Base-by-base conservation (phyloP, 2,113 vertebrate species). In the Ellobius talpinus region DNA sequence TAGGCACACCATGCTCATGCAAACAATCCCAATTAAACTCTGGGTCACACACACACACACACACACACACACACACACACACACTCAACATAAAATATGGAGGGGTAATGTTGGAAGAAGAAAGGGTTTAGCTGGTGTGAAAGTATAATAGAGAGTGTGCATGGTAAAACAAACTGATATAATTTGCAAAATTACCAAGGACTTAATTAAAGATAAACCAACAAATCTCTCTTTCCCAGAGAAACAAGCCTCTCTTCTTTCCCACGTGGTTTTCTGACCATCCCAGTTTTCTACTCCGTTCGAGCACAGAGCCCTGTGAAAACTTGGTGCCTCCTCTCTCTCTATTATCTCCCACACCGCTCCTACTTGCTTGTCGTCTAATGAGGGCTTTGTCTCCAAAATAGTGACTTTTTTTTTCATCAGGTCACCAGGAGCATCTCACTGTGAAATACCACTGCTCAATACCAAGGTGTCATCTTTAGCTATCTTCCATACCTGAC, bases 301-400 rank as follows among this genome's bases (percentile, higher is more conserved):
- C 9, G 31, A 16, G 16, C 50, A 8, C n/a, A 45, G 33, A 42
- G 17, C 39, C 61, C 39, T 39, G 21, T 13, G 11, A 16, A 63
- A 31, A 7, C 17, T 9, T n/a, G 3, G 0, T 3, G 12, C 0
- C 0, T 0, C 5, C 31, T 23, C 21, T 78, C 24, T 29, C 24
- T 29, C 1, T 7, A 11, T 31, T 13, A 68, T 45, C 4, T 8
- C 24, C 82, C 1, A 5, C 6, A 6, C 50, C 7, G 3, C 68
- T 39, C 45, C 36, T 12, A 26, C 6, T 76, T 42, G 1, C 14
- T 85, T 21, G 21, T 17, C 47, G 1, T 47, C 36, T 66, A 36
- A 45, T 74, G 16, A 63, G 33, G 24, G 36, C 21, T 81, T 66
- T 55, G 14, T 11, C 14, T 89, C 19, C 7, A 42, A 73, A 52